Conservation (phyloP, 2,113 vertebrate species). For the Xenopus tropicalis region UCB_Xtro_10.0 CM004447.2:138394001-138394500, state of each 20-base stretch:
- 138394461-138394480: too few relatives aligned
- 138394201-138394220: constrained; percentile 4
- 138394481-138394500: too few relatives aligned
- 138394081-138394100: not conserved
- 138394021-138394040: too few relatives aligned
- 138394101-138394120: constrained; percentile 6
- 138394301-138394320: constrained; percentile 22
- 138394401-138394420: not conserved
- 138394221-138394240: constrained; percentile 6
- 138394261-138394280: constrained; percentile 27
- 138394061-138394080: too few relatives aligned
- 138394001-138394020: too few relatives aligned
- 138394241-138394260: constrained; percentile 4
- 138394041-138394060: too few relatives aligned
- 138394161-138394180: not conserved
- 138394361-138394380: not conserved
- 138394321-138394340: not conserved
- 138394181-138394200: constrained; percentile 10
- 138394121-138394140: not conserved
- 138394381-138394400: not conserved
- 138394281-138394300: constrained; percentile 26
- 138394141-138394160: not conserved
- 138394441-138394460: too few relatives aligned
- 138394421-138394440: not conserved
- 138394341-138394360: constrained; percentile 25